These are phyloP conservation scores for Tinea pellionella DNA, from an alignment of 2,888 invertebrate genomes.

Conservation along the genomic window DNA sequence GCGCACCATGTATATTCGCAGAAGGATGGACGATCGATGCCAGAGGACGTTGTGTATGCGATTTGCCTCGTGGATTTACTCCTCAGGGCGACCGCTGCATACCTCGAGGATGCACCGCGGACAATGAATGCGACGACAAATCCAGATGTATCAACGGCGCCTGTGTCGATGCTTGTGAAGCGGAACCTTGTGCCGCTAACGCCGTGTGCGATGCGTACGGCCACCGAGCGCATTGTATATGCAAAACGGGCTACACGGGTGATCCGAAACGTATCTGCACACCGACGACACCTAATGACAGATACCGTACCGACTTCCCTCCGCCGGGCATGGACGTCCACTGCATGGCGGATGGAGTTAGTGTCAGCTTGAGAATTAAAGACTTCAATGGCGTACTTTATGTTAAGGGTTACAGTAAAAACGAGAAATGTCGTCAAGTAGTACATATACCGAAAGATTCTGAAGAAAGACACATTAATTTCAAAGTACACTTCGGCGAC, in stretches of 20 bases:
- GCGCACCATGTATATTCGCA: conserved; percentile 77
- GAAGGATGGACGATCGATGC: conserved; percentile 81
- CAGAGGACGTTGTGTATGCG: conserved; percentile 85
- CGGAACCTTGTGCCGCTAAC: conserved; percentile 79
- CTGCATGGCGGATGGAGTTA: conserved; percentile 91
- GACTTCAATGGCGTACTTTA: conserved; percentile 92
- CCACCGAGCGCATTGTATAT: conserved; percentile 82
- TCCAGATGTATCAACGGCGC: conserved; percentile 81
- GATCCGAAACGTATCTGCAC: conserved; percentile 79
- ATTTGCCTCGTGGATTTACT: conserved; percentile 80
- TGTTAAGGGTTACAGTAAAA: conserved; percentile 94
- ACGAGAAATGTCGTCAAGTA: conserved; percentile 87
- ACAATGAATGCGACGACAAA: conserved; percentile 82
- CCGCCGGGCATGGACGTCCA: conserved; percentile 88
- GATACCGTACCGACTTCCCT: conserved; percentile 83
- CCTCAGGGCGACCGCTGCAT: conserved; percentile 84
- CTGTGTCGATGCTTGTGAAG: conserved; percentile 83
- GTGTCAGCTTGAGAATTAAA: conserved; percentile 82
- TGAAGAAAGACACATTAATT: conserved; percentile 76
- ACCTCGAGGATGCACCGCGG: conserved; percentile 77
- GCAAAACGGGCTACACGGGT: conserved; percentile 80
- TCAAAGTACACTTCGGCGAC: conserved; percentile 90
- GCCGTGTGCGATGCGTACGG: conserved; percentile 82
- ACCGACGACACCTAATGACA: conserved; percentile 36
- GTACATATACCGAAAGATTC: conserved; percentile 80